Evolutionary conservation across 2,797 vertebrate species (phyloP), one percentile per base, ranked within the genome.

Genomic region (Myiotriccus ornatus): DNA sequence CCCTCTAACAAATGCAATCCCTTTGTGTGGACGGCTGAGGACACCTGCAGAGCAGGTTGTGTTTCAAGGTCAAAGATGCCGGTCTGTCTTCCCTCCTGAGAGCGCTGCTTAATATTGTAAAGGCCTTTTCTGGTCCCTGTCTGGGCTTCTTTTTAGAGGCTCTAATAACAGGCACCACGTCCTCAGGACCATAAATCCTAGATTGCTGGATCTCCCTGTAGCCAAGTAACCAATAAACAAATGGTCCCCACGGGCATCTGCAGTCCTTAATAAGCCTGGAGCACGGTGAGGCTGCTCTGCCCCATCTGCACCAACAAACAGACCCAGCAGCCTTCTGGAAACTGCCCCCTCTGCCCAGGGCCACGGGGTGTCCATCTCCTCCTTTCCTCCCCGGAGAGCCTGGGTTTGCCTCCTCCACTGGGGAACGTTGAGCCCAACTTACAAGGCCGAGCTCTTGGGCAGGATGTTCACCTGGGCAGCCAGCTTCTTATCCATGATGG

Each of bases 381-480:
- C 70, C 73, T 23, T 6, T 52, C 34, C 52, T 37, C 21, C 17
- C 22, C 3, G 9, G 3, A 2, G 15, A 43, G 32, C 71, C 47
- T 2, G 3, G 39, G 3, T 65, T 86, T 46, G 37, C 52, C 44
- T 49, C 50, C n/a, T 73, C 62, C 1, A 0, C 1, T 6, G 27
- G 67, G 67, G 57, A 87, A 81, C 9, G 9, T 4, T 78, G 52
- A 89, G 68, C 65, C 43, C 56, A 75, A 98, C 98, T 99, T 97
- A 99, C 98, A 99, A 97, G 68, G 98, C 98, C 3, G 97, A 98
- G 70, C 97, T 98, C 95, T 94, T 98, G 35, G 98, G 97, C 92
- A 99, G 97, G 95, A 99, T 98, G 97, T 98, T 99, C 95, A 99
- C 96, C 17, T 97, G 98, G 83, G 98, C 98, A 46, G 98, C 98